phyloP scores from a whole-genome alignment of 2,888 invertebrate species.

The Lapara coniferarum region DNA sequence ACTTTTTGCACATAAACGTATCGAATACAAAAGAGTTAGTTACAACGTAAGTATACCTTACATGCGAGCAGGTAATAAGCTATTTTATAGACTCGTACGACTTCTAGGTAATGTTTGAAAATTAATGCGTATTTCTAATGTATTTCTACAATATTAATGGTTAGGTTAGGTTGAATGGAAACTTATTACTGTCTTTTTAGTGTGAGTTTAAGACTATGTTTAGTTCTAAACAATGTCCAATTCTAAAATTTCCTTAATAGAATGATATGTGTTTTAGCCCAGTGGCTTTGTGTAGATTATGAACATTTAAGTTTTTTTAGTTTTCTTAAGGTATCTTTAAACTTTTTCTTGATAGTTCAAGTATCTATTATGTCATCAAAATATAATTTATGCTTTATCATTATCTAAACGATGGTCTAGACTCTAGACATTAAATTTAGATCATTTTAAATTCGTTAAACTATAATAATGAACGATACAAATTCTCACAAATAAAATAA shows the following conservation, averaged over 20 bases:
- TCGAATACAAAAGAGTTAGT: slow-evolving; percentile 42
- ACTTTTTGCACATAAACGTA: slow-evolving; percentile 48
- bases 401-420: no score
- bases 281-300: no score
- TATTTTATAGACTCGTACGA: slow-evolving; percentile 17
- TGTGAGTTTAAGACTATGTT: not conserved
- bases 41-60: slow-evolving; percentile 32
- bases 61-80: slow-evolving; percentile 26
- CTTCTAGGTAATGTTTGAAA: slow-evolving; percentile 25
- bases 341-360: no score
- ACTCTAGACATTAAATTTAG: no score
- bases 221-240: not conserved
- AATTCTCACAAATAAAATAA: not conserved
- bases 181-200: not conserved
- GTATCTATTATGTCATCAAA: no score
- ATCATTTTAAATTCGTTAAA: no score
- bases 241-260: no score
- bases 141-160: not conserved
- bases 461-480: no score
- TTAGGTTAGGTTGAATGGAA: not conserved
- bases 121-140: slow-evolving; percentile 9
- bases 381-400: no score
- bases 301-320: no score
- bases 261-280: no score
- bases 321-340: no score